Percentiles rank a stretch among this genome's conserved stretches.
These are phyloP conservation scores for Neria commutata DNA, from an alignment of 2,888 invertebrate species.

Conservation along the genomic window DNA sequence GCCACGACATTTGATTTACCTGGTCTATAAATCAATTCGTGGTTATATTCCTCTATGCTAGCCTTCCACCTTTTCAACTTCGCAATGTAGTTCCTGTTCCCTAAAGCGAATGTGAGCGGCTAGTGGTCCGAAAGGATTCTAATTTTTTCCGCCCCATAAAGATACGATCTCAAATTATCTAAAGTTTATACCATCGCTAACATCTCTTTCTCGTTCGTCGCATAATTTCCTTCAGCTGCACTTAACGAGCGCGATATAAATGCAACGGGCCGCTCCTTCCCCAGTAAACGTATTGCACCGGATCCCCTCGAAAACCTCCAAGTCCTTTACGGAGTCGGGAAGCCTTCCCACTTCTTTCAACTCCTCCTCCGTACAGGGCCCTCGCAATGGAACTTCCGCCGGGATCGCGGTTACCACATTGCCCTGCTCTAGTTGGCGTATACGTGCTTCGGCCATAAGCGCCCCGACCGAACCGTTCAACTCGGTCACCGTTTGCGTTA, in stretches of 20 bases:
- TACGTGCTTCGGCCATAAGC: no score
- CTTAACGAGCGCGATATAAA: background rate
- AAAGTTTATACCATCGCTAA: background rate
- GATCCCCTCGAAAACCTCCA: no score
- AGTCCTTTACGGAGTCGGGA: no score
- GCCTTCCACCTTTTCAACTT: conserved; percentile 21
- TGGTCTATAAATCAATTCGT: conserved; percentile 47
- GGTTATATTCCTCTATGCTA: conserved; percentile 13
- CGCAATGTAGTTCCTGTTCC: background rate
- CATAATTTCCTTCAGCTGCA: background rate
- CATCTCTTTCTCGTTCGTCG: background rate
- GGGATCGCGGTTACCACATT: no score
- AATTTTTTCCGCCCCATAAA: conserved; percentile 42
- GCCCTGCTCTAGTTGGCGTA: no score
- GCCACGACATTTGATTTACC: conserved; percentile 39
- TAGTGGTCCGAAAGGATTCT: conserved; percentile 21
- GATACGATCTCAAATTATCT: conserved; percentile 41
- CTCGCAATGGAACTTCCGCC: no score
- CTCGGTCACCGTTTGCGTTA: no score
- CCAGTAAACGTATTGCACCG: no score
- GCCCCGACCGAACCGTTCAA: no score
- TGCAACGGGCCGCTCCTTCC: background rate
- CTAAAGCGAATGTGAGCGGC: background rate
- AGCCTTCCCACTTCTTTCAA: no score
- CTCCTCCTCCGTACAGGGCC: no score